A percentile compares a stretch with the other conserved stretches of the same genome.
Conservation (phyloP, 2,888 invertebrate genomes). For the Bursaphelenchus okinawaensis region DNA sequence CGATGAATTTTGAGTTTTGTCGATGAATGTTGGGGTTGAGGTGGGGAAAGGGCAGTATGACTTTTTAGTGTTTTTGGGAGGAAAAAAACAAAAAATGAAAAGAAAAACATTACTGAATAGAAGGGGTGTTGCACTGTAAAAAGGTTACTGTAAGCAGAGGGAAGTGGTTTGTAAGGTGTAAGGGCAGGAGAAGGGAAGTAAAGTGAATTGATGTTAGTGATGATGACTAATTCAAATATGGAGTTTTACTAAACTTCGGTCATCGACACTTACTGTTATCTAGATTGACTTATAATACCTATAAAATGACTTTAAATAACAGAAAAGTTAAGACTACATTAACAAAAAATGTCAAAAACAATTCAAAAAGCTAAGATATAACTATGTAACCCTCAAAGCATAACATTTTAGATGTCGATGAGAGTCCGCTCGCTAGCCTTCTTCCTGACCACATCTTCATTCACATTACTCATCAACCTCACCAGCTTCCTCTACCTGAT, state of each 20-base stretch:
- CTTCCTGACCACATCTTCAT: not conserved
- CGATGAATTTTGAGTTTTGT: not conserved
- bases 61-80: too few species aligned
- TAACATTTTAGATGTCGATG: not conserved
- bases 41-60: too few species aligned
- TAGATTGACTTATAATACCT: too few species aligned
- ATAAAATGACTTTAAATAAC: too few species aligned
- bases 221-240: too few species aligned
- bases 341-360: not conserved
- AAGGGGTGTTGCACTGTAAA: too few species aligned
- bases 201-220: too few species aligned
- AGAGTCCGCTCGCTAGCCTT: not conserved
- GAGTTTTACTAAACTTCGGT: too few species aligned
- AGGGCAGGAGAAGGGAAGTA: too few species aligned
- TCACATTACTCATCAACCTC: not conserved
- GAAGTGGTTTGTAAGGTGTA: not conserved
- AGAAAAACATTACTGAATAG: too few species aligned
- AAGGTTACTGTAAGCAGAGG: not conserved
- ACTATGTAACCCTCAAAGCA: not conserved
- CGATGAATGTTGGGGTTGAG: not conserved
- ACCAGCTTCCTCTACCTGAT: not conserved
- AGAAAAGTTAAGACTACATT: not conserved
- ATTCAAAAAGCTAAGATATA: not conserved
- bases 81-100: too few species aligned
- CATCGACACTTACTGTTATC: too few species aligned